A percentile compares a stretch with the other conserved stretches of the same genome.
These are phyloP conservation scores for Kryptolebias marmoratus DNA, from an alignment of 2,113 vertebrate species.

Conservation along the genomic window DNA sequence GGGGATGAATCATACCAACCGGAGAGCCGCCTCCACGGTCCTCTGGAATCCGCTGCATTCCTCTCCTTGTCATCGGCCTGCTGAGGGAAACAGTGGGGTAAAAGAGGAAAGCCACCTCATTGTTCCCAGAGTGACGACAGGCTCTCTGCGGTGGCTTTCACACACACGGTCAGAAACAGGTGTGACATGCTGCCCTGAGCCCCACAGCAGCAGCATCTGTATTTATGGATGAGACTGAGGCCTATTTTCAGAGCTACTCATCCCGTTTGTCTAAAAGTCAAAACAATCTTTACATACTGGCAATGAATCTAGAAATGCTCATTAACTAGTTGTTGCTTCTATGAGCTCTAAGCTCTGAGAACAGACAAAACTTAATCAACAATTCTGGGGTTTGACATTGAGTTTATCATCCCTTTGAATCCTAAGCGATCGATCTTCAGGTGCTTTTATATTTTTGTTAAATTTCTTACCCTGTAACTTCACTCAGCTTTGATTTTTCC, in stretches of 20 bases:
- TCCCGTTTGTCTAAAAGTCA: slow-evolving; percentile 1
- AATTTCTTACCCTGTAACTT: no score
- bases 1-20: slow-evolving; percentile 47
- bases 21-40: slow-evolving; percentile 13
- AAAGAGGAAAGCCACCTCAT: slow-evolving; percentile 68
- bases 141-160: slow-evolving; percentile 29
- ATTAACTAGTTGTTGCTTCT: not conserved
- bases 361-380: no score
- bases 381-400: no score
- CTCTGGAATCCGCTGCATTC: slow-evolving; percentile 55
- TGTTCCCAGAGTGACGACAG: slow-evolving; percentile 59
- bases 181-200: not conserved
- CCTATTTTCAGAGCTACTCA: not conserved
- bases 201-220: not conserved
- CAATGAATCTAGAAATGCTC: not conserved
- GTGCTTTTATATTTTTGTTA: no score
- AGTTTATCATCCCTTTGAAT: no score
- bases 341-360: no score
- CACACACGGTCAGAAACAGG: slow-evolving; percentile 8
- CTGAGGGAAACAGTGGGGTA: slow-evolving; percentile 35
- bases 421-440: no score
- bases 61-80: slow-evolving; percentile 37
- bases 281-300: slow-evolving; percentile 1
- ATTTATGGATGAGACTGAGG: not conserved
- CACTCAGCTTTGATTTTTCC: no score